Percentiles rank a stretch among this genome's conserved stretches.
Evolutionary conservation across 2,797 vertebrate genomes (phyloP).

Genomic region (Tokudaia muenninki): DNA sequence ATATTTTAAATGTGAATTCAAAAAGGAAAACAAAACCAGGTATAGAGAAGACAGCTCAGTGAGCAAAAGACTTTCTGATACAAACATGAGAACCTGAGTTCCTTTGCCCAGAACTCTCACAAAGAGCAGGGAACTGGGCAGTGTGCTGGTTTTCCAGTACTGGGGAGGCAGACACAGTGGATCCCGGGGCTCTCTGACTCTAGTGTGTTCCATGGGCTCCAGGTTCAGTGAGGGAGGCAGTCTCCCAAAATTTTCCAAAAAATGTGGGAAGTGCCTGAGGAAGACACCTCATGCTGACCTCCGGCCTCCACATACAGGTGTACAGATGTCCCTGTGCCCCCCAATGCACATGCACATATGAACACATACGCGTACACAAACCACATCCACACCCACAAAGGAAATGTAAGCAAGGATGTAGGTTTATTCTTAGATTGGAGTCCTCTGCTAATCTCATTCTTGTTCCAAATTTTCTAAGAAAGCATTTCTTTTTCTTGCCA

Average conservation of each 20-base stretch:
- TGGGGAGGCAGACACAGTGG: not conserved
- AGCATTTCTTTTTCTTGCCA: not conserved
- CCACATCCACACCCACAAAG: not conserved
- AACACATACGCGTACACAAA: not conserved
- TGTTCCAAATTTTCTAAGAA: rapidly evolving
- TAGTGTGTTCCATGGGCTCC: not conserved
- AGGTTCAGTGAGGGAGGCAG: not conserved
- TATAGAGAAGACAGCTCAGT: not conserved
- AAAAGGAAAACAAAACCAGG: not conserved
- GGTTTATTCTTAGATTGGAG: conserved; percentile 15
- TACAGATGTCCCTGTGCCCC: too few species aligned
- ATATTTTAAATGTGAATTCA: conserved; percentile 53
- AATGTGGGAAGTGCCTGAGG: not conserved
- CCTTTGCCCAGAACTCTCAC: not conserved
- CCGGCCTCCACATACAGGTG: not conserved
- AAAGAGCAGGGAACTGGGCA: not conserved
- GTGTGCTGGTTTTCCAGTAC: too few species aligned
- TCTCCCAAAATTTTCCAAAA: not conserved
- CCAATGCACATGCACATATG: not conserved
- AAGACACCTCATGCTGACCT: too few species aligned
- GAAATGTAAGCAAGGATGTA: not conserved
- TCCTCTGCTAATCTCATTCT: not conserved
- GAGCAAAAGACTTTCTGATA: not conserved
- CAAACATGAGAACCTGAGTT: not conserved
- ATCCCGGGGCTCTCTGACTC: not conserved